phyloP scores from a whole-genome alignment of 2,797 vertebrate genomes.

The Psittacula echo region DNA sequence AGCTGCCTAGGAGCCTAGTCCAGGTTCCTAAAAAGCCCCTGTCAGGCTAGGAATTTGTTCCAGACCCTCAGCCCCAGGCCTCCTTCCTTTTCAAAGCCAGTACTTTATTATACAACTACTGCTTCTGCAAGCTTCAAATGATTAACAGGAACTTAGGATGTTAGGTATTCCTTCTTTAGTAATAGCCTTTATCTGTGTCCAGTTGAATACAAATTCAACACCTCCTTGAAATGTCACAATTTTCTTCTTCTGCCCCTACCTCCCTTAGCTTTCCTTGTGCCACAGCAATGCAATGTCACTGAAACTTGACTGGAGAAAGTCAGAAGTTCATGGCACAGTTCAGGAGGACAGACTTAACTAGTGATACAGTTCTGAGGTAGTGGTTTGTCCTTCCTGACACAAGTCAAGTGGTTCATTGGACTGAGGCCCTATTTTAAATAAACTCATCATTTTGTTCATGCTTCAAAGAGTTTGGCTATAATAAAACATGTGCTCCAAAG shows the following conservation, averaged over 20 bases:
- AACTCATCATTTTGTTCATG: constrained; percentile 47
- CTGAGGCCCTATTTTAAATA: constrained; percentile 55
- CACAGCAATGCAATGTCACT: background rate
- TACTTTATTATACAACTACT: background rate
- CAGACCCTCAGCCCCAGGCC: background rate
- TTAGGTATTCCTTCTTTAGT: constrained; percentile 15
- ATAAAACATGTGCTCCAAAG: constrained; percentile 62
- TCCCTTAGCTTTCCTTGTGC: background rate
- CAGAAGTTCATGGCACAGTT: background rate
- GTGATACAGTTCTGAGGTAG: background rate
- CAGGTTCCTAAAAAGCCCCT: constrained; percentile 25
- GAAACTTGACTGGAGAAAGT: background rate
- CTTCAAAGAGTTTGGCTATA: constrained; percentile 60
- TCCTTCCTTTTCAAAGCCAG: constrained; percentile 6
- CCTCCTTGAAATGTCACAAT: constrained; percentile 1
- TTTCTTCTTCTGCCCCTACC: background rate
- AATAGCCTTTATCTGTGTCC: constrained; percentile 35
- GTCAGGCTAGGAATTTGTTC: constrained; percentile 25
- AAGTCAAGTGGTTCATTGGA: constrained; percentile 20
- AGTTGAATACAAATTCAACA: constrained; percentile 14
- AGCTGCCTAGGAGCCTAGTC: background rate
- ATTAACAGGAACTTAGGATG: background rate
- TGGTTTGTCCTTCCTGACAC: constrained; percentile 18
- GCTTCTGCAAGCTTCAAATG: background rate
- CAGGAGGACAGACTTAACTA: background rate